A percentile compares a stretch with the other conserved stretches of the same genome.
Evolutionary conservation across 1,140 invertebrate genomes (phyloP).

Genomic region (Laupala kohalensis): DNA sequence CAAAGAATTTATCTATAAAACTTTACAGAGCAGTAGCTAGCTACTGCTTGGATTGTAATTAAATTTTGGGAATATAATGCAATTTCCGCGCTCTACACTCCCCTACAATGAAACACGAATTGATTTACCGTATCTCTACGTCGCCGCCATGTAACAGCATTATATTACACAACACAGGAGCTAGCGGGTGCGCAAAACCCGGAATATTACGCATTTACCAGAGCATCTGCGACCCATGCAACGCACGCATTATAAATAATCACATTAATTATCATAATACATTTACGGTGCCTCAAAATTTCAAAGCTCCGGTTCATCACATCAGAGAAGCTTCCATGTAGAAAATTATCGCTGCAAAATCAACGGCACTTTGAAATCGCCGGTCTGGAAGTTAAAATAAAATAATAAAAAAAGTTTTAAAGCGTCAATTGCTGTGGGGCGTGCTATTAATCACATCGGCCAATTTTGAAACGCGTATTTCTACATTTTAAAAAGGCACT

Average conservation of each 20-base stretch:
- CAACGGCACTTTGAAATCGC: background rate
- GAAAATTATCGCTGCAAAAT: background rate
- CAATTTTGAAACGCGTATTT: background rate
- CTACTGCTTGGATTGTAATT: background rate
- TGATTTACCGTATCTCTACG: background rate
- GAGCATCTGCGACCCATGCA: no score
- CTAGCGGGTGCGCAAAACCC: background rate
- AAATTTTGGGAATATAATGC: background rate
- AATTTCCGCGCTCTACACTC: background rate
- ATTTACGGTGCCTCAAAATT: background rate
- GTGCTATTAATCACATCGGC: background rate
- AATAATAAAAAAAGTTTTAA: background rate
- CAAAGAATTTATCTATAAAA: background rate
- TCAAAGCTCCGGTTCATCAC: background rate
- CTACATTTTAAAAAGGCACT: background rate
- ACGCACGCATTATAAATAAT: background rate
- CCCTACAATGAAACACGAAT: background rate
- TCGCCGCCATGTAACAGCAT: background rate
- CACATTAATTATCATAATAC: background rate
- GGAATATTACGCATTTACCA: background rate
- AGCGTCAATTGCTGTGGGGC: background rate
- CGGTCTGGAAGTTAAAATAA: background rate
- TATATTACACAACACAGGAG: background rate
- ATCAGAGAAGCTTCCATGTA: background rate
- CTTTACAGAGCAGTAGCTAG: background rate